Evolutionary conservation across 2,888 invertebrate species (phyloP).

Genomic region (Pecten maximus): DNA sequence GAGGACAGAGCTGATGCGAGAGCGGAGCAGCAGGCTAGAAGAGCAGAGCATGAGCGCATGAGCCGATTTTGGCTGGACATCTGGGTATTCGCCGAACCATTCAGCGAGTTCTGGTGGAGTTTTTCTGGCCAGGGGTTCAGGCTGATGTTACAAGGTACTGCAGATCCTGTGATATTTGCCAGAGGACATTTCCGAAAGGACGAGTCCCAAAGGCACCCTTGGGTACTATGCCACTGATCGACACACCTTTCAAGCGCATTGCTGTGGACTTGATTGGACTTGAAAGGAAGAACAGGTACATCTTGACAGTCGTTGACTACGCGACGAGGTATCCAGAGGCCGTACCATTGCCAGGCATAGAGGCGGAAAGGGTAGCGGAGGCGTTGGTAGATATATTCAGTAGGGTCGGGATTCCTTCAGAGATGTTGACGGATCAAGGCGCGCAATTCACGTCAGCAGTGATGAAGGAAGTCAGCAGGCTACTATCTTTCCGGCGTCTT

Average conservation of each 20-base stretch:
- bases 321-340: slow-evolving; percentile 61
- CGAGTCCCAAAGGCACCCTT: slow-evolving; percentile 41
- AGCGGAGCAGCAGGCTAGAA: no score
- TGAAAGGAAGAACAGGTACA: slow-evolving; percentile 47
- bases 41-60: slow-evolving; percentile 43
- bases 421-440: slow-evolving; percentile 58
- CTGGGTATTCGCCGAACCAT: slow-evolving; percentile 47
- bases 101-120: slow-evolving; percentile 47
- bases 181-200: slow-evolving; percentile 48
- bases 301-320: slow-evolving; percentile 57
- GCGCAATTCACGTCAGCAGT: slow-evolving; percentile 59
- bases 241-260: slow-evolving; percentile 42
- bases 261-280: slow-evolving; percentile 54
- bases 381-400: slow-evolving; percentile 54
- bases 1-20: neutral
- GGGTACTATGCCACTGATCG: slow-evolving; percentile 44
- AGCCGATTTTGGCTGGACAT: slow-evolving; percentile 55
- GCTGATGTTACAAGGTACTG: slow-evolving; percentile 37
- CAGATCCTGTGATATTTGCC: slow-evolving; percentile 52
- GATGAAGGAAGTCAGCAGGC: slow-evolving; percentile 52
- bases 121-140: slow-evolving; percentile 54
- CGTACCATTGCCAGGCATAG: slow-evolving; percentile 48
- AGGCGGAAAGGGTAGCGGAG: slow-evolving; percentile 56
- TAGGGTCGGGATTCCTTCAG: slow-evolving; percentile 57
- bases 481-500: slow-evolving; percentile 52